Conservation (phyloP, 2,888 invertebrate genomes). For the Crossocerus cetratus region DNA sequence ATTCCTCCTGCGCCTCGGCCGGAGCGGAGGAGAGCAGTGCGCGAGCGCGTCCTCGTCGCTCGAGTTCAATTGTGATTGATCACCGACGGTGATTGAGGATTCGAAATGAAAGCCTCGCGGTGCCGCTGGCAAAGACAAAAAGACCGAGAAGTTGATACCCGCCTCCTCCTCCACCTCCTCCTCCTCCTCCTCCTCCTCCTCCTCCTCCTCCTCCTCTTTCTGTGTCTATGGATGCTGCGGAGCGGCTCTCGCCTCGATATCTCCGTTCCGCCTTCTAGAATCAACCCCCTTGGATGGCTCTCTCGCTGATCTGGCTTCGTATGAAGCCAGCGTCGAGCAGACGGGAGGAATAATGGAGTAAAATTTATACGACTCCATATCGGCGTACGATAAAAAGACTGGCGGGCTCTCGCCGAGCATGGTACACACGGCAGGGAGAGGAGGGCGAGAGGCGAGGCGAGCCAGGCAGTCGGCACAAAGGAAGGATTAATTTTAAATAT, state of each 20-base stretch:
- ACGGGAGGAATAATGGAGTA: conserved; percentile 70
- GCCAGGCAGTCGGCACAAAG: conserved; percentile 68
- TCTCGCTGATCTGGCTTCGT: conserved; percentile 35
- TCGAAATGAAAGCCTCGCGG: conserved; percentile 69
- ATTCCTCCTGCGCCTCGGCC: neutral
- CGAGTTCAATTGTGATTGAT: conserved; percentile 75
- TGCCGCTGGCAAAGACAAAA: conserved; percentile 68
- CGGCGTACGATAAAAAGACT: conserved; percentile 75
- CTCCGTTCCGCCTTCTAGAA: neutral
- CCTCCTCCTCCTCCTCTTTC: conserved; percentile 28
- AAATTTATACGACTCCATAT: conserved; percentile 76
- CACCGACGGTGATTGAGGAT: conserved; percentile 74
- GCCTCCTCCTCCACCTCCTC: conserved; percentile 27
- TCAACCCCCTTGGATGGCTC: neutral
- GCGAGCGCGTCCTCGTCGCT: conserved; percentile 54
- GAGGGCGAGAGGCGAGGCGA: conserved; percentile 29
- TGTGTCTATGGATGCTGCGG: neutral
- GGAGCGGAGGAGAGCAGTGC: no score
- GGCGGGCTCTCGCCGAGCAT: conserved; percentile 50
- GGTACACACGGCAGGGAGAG: conserved; percentile 33
- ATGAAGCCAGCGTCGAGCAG: conserved; percentile 35
- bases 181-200: conserved; percentile 33
- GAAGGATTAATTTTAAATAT: conserved; percentile 77
- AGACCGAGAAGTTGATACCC: conserved; percentile 55
- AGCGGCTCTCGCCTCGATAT: conserved; percentile 8